Base-by-base conservation (phyloP, 2,797 vertebrate species). In the Rhadinocentrus ornatus region DNA sequence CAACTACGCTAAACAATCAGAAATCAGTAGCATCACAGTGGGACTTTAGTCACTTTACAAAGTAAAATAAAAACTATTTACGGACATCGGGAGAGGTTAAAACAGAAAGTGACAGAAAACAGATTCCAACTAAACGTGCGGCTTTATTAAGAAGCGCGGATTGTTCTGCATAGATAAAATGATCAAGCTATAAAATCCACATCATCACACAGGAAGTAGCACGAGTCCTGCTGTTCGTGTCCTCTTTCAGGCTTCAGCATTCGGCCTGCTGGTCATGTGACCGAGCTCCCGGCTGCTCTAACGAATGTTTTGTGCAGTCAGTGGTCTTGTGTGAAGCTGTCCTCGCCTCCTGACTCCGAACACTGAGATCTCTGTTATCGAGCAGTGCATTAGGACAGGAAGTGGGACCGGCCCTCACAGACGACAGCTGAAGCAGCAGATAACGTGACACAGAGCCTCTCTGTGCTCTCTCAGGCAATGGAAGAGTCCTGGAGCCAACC, bases 291-390 rank as follows among this genome's bases (percentile, higher is more conserved):
- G 50, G 71, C 69, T 0, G 67, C 66, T 57, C 31, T 57, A 34
- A 60, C 11, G 20, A 12, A n/a, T 2, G 24, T 60, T 75, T 64
- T 27, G 27, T 66, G 39, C 66, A 46, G 66, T 56, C 57, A 22
- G 44, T 4, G 37, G 57, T 52, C 57, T 65, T 35, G 70, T 64
- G 70, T 66, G 54, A 37, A 16, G 32, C 73, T 35, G 18, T 16
- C 59, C 74, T 57, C 63, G 56, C 73, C 71, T 22, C 26, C 39
- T 20, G 54, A 31, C 59, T 61, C 67, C n/a, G 52, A 37, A 89
- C 85, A 88, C 75, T 75, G 82, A 39, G 41, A 63, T 69, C 80
- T 83, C 86, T 90, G 90, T 91, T 91, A 92, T 93, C 91, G 39
- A 65, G 73, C 67, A 18, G 54, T 46, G 73, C 86, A 83, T 71